A percentile compares a stretch with the other conserved stretches of the same genome.
phyloP scores from a whole-genome alignment of 2,888 invertebrate species.

The Ptychoptera contaminata region DNA sequence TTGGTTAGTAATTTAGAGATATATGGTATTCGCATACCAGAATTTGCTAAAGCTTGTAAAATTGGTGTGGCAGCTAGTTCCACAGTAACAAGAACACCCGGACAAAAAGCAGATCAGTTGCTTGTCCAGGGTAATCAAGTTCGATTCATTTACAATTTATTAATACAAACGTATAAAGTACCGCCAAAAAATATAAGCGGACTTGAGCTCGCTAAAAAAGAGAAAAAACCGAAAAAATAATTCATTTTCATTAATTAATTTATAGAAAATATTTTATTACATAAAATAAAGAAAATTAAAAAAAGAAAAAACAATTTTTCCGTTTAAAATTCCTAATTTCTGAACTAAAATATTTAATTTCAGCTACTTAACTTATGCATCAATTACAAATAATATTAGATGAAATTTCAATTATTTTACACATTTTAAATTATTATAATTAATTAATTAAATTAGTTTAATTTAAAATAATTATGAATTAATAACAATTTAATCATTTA shows the following conservation, averaged over 20 bases:
- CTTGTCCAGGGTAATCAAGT: slow-evolving; percentile 88
- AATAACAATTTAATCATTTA: too few species aligned
- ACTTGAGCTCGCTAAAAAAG: slow-evolving; percentile 27
- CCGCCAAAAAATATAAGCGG: slow-evolving; percentile 27
- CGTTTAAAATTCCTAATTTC: too few species aligned
- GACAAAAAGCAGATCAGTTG: slow-evolving; percentile 58
- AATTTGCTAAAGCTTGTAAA: slow-evolving; percentile 71
- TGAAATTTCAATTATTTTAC: too few species aligned
- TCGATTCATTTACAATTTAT: slow-evolving; percentile 24
- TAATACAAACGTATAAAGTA: slow-evolving; percentile 30
- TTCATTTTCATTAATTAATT: too few species aligned
- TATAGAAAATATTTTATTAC: too few species aligned
- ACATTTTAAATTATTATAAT: too few species aligned
- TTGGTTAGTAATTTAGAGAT: slow-evolving; percentile 76
- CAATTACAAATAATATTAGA: too few species aligned
- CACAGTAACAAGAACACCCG: slow-evolving; percentile 56
- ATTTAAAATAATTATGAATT: too few species aligned
- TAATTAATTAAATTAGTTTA: too few species aligned
- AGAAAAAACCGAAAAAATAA: slow-evolving; percentile 11
- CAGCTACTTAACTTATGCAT: too few species aligned
- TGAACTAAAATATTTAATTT: too few species aligned
- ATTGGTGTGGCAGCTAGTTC: slow-evolving; percentile 76
- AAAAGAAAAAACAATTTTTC: too few species aligned
- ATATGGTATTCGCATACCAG: slow-evolving; percentile 65
- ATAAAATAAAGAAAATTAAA: not conserved